phyloP scores from a whole-genome alignment of 2,888 invertebrate species.

The Limnephilus auricula region DNA sequence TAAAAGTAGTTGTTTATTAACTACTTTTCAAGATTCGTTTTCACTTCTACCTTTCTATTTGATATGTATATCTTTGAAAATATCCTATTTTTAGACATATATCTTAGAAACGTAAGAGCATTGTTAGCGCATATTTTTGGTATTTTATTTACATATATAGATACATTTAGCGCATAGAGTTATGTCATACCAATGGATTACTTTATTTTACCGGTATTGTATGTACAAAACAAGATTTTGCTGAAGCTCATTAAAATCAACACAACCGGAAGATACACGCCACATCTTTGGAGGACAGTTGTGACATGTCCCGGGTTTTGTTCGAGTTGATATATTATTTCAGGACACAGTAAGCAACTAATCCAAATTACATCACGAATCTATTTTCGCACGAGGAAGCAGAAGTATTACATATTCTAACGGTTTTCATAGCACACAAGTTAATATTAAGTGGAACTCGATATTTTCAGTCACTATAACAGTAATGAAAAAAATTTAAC shows the following conservation, averaged over 20 bases:
- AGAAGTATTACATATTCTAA: background rate
- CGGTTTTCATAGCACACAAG: background rate
- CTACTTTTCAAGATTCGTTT: too few species aligned
- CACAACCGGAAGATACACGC: background rate
- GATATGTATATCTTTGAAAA: too few species aligned
- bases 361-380: background rate
- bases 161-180: too few species aligned
- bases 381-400: background rate
- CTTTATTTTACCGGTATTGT: background rate
- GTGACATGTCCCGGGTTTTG: background rate
- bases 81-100: too few species aligned
- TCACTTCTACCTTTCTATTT: too few species aligned
- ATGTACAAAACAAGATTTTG: background rate
- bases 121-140: too few species aligned
- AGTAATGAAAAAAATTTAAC: too few species aligned
- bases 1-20: too few species aligned
- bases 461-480: too few species aligned
- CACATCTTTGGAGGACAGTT: background rate
- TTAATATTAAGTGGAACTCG: background rate
- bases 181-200: background rate
- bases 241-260: background rate
- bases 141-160: too few species aligned
- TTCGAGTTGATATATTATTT: background rate
- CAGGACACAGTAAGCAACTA: background rate
- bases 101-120: too few species aligned